phyloP scores from a whole-genome alignment of 2,113 vertebrate species.

The Odobenus rosmarus region DNA sequence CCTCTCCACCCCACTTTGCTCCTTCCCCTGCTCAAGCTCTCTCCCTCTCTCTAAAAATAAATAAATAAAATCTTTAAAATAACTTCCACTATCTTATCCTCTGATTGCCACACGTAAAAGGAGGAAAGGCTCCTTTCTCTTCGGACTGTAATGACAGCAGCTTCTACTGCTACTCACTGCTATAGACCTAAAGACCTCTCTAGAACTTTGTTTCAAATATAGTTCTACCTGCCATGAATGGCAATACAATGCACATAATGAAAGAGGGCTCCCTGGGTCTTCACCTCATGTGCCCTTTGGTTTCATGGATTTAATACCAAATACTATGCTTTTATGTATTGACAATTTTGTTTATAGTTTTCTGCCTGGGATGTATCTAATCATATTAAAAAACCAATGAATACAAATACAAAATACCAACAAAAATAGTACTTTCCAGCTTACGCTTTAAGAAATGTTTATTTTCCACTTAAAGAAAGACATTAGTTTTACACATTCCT shows the following conservation, averaged over 20 bases:
- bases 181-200: not conserved
- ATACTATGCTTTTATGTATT: not conserved
- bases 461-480: not conserved
- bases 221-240: not conserved
- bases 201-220: not conserved
- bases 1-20: not conserved
- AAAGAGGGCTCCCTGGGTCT: not conserved
- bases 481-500: not conserved
- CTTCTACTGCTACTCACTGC: not conserved
- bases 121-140: not conserved
- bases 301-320: not conserved
- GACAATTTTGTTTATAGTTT: not conserved
- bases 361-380: not conserved
- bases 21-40: not conserved
- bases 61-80: not conserved
- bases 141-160: not conserved
- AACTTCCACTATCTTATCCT: not conserved
- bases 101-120: not conserved
- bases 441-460: not conserved
- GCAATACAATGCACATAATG: too few species aligned
- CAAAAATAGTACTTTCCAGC: not conserved
- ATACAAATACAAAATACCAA: slow-evolving; percentile 23
- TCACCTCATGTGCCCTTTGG: not conserved
- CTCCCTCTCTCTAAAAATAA: not conserved
- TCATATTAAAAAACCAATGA: not conserved